Conservation (phyloP, 2,888 invertebrate species). For the Drosophila austrosaltans region DNA sequence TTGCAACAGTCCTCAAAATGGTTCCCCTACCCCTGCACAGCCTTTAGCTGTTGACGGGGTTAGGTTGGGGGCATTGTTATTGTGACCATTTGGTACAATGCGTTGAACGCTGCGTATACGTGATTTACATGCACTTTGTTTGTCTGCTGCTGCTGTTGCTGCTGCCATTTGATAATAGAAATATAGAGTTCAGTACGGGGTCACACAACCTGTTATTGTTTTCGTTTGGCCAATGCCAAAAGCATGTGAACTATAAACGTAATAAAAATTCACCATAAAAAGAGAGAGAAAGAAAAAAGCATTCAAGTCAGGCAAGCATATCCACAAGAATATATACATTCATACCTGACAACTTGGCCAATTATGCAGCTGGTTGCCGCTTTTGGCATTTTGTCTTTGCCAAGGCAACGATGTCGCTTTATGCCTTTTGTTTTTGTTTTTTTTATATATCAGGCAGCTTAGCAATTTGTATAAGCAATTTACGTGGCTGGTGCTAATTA, state of each 20-base stretch:
- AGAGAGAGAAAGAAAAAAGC: constrained; percentile 24
- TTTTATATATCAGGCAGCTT: constrained; percentile 30
- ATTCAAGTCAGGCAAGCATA: background rate
- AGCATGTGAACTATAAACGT: constrained; percentile 57
- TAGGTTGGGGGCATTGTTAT: constrained; percentile 49
- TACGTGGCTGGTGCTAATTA: constrained; percentile 66
- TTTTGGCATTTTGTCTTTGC: constrained; percentile 32
- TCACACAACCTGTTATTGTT: constrained; percentile 58
- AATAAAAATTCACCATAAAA: constrained; percentile 51
- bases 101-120: constrained; percentile 73
- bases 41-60: background rate
- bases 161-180: constrained; percentile 27
- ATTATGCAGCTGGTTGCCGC: constrained; percentile 40
- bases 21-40: background rate
- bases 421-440: constrained; percentile 45
- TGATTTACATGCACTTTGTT: constrained; percentile 76
- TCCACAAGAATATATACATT: background rate
- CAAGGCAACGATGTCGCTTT: constrained; percentile 48
- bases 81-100: constrained; percentile 55
- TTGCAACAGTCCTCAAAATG: constrained; percentile 18
- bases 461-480: constrained; percentile 66
- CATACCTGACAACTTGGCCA: constrained; percentile 25
- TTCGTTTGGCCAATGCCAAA: constrained; percentile 61
- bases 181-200: background rate
- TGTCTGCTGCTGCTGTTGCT: constrained; percentile 31